Evolutionary conservation across 2,888 invertebrate genomes (phyloP).

Genomic region (Pollenia angustigena): DNA sequence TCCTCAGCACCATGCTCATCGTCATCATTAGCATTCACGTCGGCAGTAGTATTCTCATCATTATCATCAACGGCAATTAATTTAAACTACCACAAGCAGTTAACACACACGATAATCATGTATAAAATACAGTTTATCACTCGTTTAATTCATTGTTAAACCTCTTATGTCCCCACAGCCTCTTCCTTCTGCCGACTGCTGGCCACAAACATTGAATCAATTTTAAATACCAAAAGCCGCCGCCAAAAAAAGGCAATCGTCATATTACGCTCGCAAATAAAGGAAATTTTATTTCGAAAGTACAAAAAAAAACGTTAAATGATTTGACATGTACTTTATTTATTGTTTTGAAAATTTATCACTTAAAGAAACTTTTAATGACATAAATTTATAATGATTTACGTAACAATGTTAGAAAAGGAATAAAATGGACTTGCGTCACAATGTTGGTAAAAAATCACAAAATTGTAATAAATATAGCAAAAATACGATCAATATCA

Average conservation of each 20-base stretch:
- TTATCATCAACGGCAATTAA: conserved; percentile 59
- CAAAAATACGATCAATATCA: too few species aligned
- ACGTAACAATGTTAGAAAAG: too few species aligned
- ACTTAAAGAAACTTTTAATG: neutral
- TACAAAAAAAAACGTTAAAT: too few species aligned
- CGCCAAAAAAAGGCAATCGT: neutral
- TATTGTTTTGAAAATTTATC: neutral
- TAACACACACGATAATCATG: conserved; percentile 65
- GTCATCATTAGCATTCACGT: neutral
- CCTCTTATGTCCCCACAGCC: neutral
- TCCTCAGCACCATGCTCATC: neutral
- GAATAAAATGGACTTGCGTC: too few species aligned
- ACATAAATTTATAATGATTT: neutral
- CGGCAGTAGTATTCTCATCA: conserved; percentile 19
- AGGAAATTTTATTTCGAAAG: neutral
- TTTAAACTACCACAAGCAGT: conserved; percentile 64
- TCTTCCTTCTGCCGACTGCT: neutral
- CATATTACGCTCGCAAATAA: conserved; percentile 8
- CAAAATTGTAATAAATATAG: too few species aligned
- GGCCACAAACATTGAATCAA: conserved; percentile 55
- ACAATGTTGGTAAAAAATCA: too few species aligned
- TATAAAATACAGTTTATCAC: conserved; percentile 58
- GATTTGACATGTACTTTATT: neutral
- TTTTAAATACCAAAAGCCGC: conserved; percentile 42
- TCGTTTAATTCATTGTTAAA: conserved; percentile 30